These are phyloP conservation scores for Notolepis coatsorum DNA, from an alignment of 2,797 vertebrate genomes.

Conservation along the genomic window DNA sequence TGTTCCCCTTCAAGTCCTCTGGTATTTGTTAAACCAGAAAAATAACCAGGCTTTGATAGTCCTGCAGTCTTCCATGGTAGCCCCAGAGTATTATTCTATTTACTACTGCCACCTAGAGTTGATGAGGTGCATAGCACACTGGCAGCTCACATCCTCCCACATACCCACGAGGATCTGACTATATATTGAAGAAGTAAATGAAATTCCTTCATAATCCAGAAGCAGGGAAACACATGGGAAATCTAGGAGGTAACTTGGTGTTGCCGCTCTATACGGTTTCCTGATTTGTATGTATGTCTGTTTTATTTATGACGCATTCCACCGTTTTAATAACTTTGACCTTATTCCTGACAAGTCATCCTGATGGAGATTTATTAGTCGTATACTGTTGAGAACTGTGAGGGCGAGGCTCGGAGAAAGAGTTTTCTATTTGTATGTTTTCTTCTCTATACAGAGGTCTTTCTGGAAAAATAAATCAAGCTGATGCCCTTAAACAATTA, in stretches of 20 bases:
- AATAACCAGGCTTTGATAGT: background rate
- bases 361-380: slow-evolving; percentile 66
- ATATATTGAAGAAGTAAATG: slow-evolving; percentile 36
- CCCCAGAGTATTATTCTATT: slow-evolving; percentile 53
- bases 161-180: slow-evolving; percentile 36
- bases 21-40: background rate
- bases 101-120: slow-evolving; percentile 75
- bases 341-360: slow-evolving; percentile 69
- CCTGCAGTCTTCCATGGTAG: slow-evolving; percentile 8
- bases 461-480: background rate
- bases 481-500: slow-evolving; percentile 46
- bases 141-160: background rate
- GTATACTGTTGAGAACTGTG: slow-evolving; percentile 55
- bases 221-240: slow-evolving; percentile 31
- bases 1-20: background rate
- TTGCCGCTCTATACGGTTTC: background rate
- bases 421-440: slow-evolving; percentile 34
- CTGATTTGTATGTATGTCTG: slow-evolving; percentile 32
- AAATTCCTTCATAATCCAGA: slow-evolving; percentile 42
- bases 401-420: slow-evolving; percentile 73
- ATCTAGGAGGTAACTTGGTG: slow-evolving; percentile 39
- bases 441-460: background rate
- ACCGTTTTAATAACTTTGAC: slow-evolving; percentile 76
- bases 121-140: slow-evolving; percentile 12
- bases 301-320: slow-evolving; percentile 70